Percentiles rank a stretch among this genome's conserved stretches.
These are phyloP conservation scores for Zootermopsis nevadensis DNA, from an alignment of 2,888 invertebrate species.

Conservation along the genomic window DNA sequence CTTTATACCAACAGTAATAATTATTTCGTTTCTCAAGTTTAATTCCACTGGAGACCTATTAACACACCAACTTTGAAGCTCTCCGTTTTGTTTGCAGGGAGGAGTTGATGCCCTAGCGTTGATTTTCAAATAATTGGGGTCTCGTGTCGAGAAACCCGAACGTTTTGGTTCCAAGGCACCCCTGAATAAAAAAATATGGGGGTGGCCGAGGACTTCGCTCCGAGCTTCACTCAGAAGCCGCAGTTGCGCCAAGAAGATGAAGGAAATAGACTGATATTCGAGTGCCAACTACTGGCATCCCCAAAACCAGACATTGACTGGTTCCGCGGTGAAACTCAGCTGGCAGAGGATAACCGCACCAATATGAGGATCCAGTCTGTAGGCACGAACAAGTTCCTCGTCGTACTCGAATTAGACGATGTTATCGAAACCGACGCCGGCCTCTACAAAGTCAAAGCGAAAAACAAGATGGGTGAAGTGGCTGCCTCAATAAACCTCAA, in stretches of 20 bases:
- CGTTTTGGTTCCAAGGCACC: slow-evolving; percentile 35
- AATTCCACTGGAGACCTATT: too few relatives aligned
- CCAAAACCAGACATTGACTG: slow-evolving; percentile 93
- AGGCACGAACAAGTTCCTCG: slow-evolving; percentile 86
- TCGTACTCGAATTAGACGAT: slow-evolving; percentile 93
- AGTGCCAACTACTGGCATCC: slow-evolving; percentile 88
- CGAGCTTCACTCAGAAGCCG: slow-evolving; percentile 98
- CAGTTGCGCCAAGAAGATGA: slow-evolving; percentile 96
- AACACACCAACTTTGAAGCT: too few relatives aligned
- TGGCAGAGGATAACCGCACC: slow-evolving; percentile 86
- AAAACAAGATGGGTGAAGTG: slow-evolving; percentile 97
- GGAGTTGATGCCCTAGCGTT: slow-evolving; percentile 18
- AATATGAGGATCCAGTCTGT: slow-evolving; percentile 90
- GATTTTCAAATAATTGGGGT: not conserved
- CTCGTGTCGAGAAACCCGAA: slow-evolving; percentile 31
- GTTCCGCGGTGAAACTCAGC: slow-evolving; percentile 89
- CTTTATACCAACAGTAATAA: too few relatives aligned
- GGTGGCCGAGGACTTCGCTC: slow-evolving; percentile 94
- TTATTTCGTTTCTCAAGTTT: too few relatives aligned
- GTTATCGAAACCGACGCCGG: slow-evolving; percentile 96
- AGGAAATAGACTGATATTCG: slow-evolving; percentile 93
- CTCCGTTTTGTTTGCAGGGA: slow-evolving; percentile 7
- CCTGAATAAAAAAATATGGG: slow-evolving; percentile 69
- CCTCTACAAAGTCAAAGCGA: slow-evolving; percentile 96
- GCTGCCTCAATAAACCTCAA: slow-evolving; percentile 97